Evolutionary conservation across 92 coral and sea anemone genomes (phyloP), one percentile per base, ranked within the genome.

Genomic region (Epizoanthus fatuus): DNA sequence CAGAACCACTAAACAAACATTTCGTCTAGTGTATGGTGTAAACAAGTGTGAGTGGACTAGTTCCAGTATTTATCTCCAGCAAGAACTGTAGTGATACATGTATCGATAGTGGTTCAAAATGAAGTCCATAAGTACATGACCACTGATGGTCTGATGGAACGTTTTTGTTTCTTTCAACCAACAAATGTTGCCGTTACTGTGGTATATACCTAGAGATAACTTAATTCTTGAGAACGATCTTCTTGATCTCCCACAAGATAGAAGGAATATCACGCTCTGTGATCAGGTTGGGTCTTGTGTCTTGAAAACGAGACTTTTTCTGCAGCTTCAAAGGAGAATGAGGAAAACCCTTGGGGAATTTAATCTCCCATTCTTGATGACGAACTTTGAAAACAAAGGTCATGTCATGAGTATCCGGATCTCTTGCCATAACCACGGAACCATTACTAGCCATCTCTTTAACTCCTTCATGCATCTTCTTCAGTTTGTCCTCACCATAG

Each of bases 281-380:
- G 3, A 74, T 74, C 14, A 14, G 15, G 45, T 1, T 74, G 0
- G 79, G 51, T n/a, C 20, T 4, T 14, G 7, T 74, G 64, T 74
- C 49, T 9, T 44, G 22, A 4, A 71, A 1, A 38, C 2, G 20
- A 53, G 79, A 16, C 4, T 49, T 58, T 76, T 47, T 22, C 42
- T 37, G 32, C 49, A 89, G 32, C 56, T 75, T 25, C 69, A 84
- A 84, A 14, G 9, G 51, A 4, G 76, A 20, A 16, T 13, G 3
- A 32, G 93, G 93, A 80, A 89, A 89, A 20, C 54, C 14, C 1
- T 19, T 15, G 4, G 90, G 83, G 54, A 89, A 89, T 0, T 10
- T 15, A 13, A 80, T 40, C 19, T 71, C 62, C 86, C 93, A 89
- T 49, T 85, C 49, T n/a, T 38, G 64, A 20, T 72, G 70, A 4